Percentiles rank a stretch among this genome's conserved stretches.
Conservation (phyloP, 2,888 invertebrate species). For the Craniophora ligustri region DNA sequence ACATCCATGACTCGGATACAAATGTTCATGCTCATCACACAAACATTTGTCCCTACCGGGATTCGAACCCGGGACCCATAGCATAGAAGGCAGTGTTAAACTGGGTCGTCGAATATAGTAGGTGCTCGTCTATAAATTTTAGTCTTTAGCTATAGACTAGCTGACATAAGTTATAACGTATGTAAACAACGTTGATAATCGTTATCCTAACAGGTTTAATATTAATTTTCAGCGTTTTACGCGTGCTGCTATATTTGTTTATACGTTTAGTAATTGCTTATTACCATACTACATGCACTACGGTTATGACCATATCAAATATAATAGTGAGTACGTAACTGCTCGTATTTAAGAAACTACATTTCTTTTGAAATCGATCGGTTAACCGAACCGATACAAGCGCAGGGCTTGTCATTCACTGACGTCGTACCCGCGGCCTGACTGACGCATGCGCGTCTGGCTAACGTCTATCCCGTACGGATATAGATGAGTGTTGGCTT, state of each 20-base stretch:
- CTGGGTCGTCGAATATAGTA: too few relatives aligned
- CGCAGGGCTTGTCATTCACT: constrained; percentile 85
- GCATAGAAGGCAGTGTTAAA: too few relatives aligned
- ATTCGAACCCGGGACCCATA: too few relatives aligned
- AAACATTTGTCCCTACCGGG: too few relatives aligned
- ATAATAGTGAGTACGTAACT: constrained; percentile 31
- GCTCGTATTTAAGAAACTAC: constrained; percentile 62
- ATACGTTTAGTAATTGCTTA: constrained; percentile 9
- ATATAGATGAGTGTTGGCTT: constrained; percentile 80
- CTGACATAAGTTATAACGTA: constrained; percentile 5
- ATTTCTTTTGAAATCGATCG: constrained; percentile 85
- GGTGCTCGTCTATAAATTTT: constrained; percentile 14
- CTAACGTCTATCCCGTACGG: constrained; percentile 83
- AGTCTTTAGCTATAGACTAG: too few relatives aligned
- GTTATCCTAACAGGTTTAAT: constrained; percentile 9
- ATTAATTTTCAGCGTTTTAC: constrained; percentile 20
- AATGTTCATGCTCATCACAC: too few relatives aligned
- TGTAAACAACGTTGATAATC: constrained; percentile 21
- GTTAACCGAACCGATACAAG: constrained; percentile 75
- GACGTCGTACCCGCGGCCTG: constrained; percentile 77
- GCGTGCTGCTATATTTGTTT: neutral
- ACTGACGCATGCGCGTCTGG: constrained; percentile 87
- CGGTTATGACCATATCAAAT: constrained; percentile 30
- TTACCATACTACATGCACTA: constrained; percentile 14
- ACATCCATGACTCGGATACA: too few relatives aligned